Conservation (phyloP, 2,797 vertebrate genomes). For the Gadopsis marmoratus region DNA sequence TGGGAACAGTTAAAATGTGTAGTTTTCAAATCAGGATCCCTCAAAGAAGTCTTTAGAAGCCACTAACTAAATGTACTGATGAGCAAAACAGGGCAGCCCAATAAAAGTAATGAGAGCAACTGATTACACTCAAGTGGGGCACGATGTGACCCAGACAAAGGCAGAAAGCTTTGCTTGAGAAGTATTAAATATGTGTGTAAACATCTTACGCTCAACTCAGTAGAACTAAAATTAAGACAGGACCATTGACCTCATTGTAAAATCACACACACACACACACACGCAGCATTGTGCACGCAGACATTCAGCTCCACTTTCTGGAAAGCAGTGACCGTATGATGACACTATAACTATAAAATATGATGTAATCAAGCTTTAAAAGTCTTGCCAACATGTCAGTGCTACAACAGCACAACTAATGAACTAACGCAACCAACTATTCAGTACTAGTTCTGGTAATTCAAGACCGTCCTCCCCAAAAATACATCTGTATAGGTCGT, state of each 20-base stretch:
- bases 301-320: not conserved
- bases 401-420: not conserved
- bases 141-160: not conserved
- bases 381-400: not conserved
- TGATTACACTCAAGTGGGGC: constrained; percentile 6
- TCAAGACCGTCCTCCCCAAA: too few relatives aligned
- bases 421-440: not conserved
- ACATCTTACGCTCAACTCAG: constrained; percentile 3
- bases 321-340: not conserved
- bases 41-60: constrained; percentile 37
- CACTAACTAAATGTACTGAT: not conserved
- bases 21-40: not conserved
- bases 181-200: not conserved
- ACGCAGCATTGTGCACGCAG: not conserved
- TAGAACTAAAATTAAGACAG: not conserved
- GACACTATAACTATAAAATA: not conserved
- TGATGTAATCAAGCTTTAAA: too few relatives aligned
- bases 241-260: not conserved
- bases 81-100: constrained; percentile 7
- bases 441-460: not conserved
- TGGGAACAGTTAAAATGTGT: not conserved
- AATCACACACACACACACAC: not conserved
- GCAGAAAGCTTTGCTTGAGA: not conserved
- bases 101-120: constrained; percentile 26
- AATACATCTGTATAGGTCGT: too few relatives aligned